Evolutionary conservation across 2,888 invertebrate species (phyloP), one percentile per base, ranked within the genome.

Genomic region (Phortica okadai): DNA sequence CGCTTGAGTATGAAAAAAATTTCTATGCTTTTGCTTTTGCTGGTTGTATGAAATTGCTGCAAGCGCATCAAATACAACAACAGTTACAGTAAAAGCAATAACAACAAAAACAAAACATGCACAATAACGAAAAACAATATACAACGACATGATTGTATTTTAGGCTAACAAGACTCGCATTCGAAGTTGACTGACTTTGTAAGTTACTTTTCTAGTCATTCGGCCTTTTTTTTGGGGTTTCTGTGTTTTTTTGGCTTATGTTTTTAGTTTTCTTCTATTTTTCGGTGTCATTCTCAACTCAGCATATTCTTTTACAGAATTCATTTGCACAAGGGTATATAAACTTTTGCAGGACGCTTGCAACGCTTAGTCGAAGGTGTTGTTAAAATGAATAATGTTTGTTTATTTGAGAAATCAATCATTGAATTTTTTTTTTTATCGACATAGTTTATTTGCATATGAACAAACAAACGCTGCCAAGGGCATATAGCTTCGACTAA

Each of bases 81-180:
- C 45, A 69, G 1, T 2, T 21, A 69, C 2, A 69, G 45, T 10
- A 69, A 69, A 4, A 45, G 16, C 54, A 72, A 50, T 33, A 54
- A 21, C 10, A 54, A 54, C 33, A 50, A 25, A 1, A 3, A n/a
- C 44, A 44, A 42, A 33, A 67, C 45, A 44, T 67, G 67, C 25
- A 45, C 67, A 44, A 44, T 16, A 66, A 66, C 66, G 14, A 41
- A 66, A 14, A 66, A 42, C 59, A 59, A 59, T 59, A 6, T 41
- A 66, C 42, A 41, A 66, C 59, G 21, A 66, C 41, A 66, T 66
- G 66, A 66, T 66, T 66, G 66, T 66, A 66, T 66, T 66, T 33
- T 42, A 66, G 42, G n/a, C 66, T 66, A 42, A 66, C 66, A 66
- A 66, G 66, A 11, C 14, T 14, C 42, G 25, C 66, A 42, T 42